phyloP scores from a whole-genome alignment of 2,888 invertebrate genomes.

The Aphrophora alni region DNA sequence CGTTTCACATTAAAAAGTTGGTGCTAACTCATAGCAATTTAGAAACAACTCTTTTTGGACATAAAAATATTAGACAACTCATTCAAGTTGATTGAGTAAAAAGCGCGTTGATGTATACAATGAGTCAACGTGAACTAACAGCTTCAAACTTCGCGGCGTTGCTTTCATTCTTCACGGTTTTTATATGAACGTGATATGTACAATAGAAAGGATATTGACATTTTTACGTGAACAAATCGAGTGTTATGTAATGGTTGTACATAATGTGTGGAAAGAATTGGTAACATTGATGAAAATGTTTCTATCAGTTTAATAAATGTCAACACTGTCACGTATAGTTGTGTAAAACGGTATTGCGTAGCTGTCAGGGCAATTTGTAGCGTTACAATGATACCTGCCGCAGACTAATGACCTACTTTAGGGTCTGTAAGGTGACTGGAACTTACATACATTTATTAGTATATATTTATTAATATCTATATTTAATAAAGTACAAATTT shows the following conservation, averaged over 20 bases:
- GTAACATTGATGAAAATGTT: background rate
- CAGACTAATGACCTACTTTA: too few relatives aligned
- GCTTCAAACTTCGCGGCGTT: background rate
- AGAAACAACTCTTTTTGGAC: background rate
- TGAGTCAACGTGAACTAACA: background rate
- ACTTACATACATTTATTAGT: too few relatives aligned
- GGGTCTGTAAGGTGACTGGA: too few relatives aligned
- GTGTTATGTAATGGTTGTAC: background rate
- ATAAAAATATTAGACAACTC: background rate
- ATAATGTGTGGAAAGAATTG: background rate
- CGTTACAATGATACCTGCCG: too few relatives aligned
- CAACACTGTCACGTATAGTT: background rate
- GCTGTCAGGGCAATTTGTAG: background rate
- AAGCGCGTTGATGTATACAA: background rate
- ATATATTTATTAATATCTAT: too few relatives aligned
- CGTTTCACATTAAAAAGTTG: background rate
- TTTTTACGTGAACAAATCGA: too few relatives aligned
- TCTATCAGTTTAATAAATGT: background rate
- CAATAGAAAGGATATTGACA: background rate
- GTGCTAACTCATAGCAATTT: background rate
- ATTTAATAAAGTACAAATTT: too few relatives aligned
- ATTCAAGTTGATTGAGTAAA: background rate
- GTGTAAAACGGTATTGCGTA: background rate
- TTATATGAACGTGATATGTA: background rate
- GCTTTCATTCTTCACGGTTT: background rate